A percentile compares a stretch with the other conserved stretches of the same genome.
phyloP scores from a whole-genome alignment of 2,113 vertebrate species.

The Bambusicola thoracicus region DNA sequence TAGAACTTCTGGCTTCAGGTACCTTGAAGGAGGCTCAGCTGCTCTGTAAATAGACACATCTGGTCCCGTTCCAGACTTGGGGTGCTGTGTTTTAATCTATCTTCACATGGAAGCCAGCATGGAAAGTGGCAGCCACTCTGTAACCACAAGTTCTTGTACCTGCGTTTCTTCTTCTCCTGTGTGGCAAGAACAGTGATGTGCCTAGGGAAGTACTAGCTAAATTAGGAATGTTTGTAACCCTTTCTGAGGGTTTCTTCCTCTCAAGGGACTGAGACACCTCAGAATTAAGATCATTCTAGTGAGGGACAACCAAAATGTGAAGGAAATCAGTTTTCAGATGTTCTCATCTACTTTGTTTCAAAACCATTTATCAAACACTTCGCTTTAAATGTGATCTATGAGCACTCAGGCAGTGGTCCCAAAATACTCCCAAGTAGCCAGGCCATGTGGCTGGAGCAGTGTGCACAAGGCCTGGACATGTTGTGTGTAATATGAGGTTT shows the following conservation, averaged over 20 bases:
- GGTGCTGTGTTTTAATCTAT: not conserved
- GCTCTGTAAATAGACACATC: fast-evolving
- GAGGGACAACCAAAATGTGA: not conserved
- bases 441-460: not conserved
- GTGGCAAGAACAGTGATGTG: not conserved
- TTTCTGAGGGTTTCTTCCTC: not conserved
- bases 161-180: not conserved
- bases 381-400: not conserved
- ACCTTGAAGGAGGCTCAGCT: not conserved
- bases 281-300: not conserved
- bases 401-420: not conserved
- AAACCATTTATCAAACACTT: not conserved
- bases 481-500: not conserved
- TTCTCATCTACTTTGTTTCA: not conserved
- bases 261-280: not conserved
- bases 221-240: not conserved
- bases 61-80: not conserved
- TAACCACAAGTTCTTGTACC: not conserved
- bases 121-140: not conserved
- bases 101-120: not conserved
- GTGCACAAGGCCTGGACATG: not conserved
- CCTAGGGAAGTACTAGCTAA: not conserved
- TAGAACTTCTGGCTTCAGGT: not conserved
- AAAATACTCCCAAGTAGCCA: not conserved
- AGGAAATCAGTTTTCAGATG: not conserved